phyloP scores from a whole-genome alignment of 2,797 vertebrate species.

The Onychomys arenicola region DNA sequence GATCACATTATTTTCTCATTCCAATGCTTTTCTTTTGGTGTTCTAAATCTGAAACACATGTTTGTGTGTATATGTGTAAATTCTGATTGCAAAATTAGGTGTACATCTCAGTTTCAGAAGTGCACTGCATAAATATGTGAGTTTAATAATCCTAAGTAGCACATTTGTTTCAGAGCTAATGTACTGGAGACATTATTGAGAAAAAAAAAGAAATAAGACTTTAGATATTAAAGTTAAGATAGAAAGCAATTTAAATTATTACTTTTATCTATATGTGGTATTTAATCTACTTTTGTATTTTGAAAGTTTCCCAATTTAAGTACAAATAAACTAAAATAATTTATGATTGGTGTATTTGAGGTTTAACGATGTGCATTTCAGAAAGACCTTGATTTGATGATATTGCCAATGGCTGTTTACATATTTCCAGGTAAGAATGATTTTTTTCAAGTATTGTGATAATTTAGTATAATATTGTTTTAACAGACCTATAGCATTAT shows the following conservation, averaged over 20 bases:
- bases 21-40: neutral
- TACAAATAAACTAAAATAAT: slow-evolving; percentile 2
- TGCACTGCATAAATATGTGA: neutral
- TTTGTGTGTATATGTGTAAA: neutral
- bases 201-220: neutral
- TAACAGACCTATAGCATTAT: neutral
- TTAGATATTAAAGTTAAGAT: neutral
- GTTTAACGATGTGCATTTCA: neutral
- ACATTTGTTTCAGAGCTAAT: neutral
- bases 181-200: too few species aligned
- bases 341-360: neutral
- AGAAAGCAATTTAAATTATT: neutral
- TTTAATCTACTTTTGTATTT: neutral
- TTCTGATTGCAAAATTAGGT: neutral
- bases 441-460: neutral
- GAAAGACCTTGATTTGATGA: neutral
- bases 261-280: neutral
- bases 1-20: slow-evolving; percentile 11
- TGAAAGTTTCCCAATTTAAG: slow-evolving; percentile 25
- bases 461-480: slow-evolving; percentile 32
- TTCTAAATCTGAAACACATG: neutral
- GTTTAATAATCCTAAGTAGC: neutral
- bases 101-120: neutral
- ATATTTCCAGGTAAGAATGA: neutral
- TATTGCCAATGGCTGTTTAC: neutral